Base-by-base conservation (phyloP, 2,888 invertebrate species). In the Steinernema scapterisci region DNA sequence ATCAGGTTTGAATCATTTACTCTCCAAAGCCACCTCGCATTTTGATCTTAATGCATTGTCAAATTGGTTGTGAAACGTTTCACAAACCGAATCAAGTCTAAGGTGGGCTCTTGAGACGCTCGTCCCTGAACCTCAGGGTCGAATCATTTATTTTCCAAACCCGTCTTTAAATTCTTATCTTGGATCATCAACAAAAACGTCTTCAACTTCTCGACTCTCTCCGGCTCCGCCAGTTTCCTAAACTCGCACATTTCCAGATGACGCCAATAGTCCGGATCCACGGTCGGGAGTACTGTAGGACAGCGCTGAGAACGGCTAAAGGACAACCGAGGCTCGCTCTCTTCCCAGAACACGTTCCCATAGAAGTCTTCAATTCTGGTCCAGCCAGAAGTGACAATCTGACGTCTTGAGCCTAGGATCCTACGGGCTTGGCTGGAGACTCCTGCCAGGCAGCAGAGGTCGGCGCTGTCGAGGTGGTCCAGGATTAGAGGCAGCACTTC, bases 381-480 rank as follows among this genome's bases (percentile, higher is more conserved):
- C 63, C 63, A 63, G 63, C 27, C 16, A 16, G 31, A 9, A n/a
- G 63, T 63, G 31, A 63, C 63, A 11, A 63, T 63, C 19, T 63
- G 63, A 3, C 63, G 63, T 27, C 27, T 11, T 9, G 21, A 25
- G 16, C 27, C 63, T 13, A 63, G 38, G 11, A 70, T 11, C 21
- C 46, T 6, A 23, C 75, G 73, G 3, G 79, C 43, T n/a, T 54
- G 16, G 21, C 44, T 19, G 31, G 48, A 70, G 27, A 75, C 73
- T 11, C 73, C 72, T 13, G 75, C 25, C 9, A 78, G 70, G 19
- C 54, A 27, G 31, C 63, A 21, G 3, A 78, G 25, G 23, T 73
- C 70, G 5, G 78, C 78, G 54, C 72, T 51, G 74, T 78, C 78
- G 13, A 78, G 23, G 48, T 71, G 76, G 46, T 31, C 70, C 21